A percentile compares a stretch with the other conserved stretches of the same genome.
Evolutionary conservation across 2,113 vertebrate genomes (phyloP).

Genomic region (Psittacula cyanocephala): DNA sequence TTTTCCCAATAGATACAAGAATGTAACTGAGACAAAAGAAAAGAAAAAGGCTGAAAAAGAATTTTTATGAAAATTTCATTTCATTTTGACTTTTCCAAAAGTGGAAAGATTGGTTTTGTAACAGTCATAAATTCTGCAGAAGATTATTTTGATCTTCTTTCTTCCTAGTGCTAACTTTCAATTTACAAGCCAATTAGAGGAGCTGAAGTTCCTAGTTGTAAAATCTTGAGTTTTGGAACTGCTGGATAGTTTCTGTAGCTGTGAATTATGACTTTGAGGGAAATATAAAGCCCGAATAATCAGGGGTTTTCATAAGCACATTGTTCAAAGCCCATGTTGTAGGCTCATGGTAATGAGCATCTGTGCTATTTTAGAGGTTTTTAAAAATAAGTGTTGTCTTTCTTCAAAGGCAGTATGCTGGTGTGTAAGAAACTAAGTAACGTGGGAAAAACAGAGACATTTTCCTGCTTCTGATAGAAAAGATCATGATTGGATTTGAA

Average conservation of each 20-base stretch:
- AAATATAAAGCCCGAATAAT: not conserved
- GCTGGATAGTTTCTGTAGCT: not conserved
- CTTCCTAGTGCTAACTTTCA: not conserved
- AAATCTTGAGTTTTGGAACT: not conserved
- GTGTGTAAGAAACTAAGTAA: too few species aligned
- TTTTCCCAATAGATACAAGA: not conserved
- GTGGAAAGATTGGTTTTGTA: not conserved
- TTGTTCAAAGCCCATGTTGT: not conserved
- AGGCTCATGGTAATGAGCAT: not conserved
- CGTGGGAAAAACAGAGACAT: accelerated
- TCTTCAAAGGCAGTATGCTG: too few species aligned
- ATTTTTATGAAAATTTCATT: not conserved
- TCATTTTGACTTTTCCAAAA: not conserved
- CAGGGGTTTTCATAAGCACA: not conserved
- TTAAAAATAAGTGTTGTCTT: not conserved
- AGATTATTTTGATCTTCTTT: not conserved
- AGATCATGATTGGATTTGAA: not conserved
- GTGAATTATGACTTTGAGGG: not conserved
- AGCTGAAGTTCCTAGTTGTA: not conserved
- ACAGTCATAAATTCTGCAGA: not conserved
- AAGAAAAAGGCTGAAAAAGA: not conserved
- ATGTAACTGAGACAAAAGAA: not conserved
- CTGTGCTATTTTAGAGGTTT: not conserved
- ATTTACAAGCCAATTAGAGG: not conserved
- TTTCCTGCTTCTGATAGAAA: not conserved